Conservation (phyloP, 1,140 invertebrate genomes). For the Scylla paramamosain region DNA sequence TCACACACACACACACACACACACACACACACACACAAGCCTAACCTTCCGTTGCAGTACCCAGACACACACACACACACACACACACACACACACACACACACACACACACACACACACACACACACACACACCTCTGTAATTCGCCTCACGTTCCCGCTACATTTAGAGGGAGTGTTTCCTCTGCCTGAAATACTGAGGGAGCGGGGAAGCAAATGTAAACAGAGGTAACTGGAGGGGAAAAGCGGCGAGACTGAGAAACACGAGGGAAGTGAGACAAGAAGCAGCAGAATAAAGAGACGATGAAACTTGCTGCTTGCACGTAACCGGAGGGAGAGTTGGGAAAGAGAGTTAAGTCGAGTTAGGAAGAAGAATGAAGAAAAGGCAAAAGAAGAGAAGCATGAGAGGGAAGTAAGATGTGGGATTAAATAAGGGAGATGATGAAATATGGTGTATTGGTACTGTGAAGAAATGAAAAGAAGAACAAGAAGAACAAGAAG, state of each 20-base stretch:
- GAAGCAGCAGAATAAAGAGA: background rate
- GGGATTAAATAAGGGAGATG: background rate
- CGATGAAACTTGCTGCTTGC: background rate
- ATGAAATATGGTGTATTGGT: background rate
- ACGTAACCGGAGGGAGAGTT: background rate
- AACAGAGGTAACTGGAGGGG: background rate
- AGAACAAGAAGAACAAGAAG: background rate
- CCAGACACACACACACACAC: no score
- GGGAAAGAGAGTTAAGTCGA: background rate
- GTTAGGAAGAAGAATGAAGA: background rate
- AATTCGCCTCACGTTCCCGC: background rate
- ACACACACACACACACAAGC: no score
- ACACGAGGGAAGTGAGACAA: background rate
- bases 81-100: no score
- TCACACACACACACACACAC: no score
- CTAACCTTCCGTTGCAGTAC: no score
- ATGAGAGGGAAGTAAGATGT: background rate
- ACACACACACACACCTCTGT: background rate
- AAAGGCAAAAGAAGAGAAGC: background rate
- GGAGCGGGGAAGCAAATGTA: background rate
- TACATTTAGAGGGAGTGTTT: constrained; percentile 12
- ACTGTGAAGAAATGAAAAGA: background rate
- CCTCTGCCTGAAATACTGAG: constrained; percentile 8
- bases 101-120: no score
- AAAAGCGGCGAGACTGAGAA: background rate